These are phyloP conservation scores for Phataginus tricuspis DNA, from an alignment of 2,797 vertebrate species.

Conservation along the genomic window DNA sequence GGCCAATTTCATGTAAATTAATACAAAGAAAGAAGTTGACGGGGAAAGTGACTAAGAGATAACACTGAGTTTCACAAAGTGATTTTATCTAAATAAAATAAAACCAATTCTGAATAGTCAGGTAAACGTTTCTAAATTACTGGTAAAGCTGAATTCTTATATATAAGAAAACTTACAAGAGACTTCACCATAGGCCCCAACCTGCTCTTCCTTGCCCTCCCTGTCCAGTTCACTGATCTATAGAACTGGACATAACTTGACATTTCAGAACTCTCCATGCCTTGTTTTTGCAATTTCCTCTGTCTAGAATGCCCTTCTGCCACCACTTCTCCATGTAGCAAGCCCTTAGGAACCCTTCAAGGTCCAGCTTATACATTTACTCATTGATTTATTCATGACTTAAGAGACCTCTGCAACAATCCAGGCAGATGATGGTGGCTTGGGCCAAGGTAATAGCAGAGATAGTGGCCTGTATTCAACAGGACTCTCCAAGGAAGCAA, in stretches of 20 bases:
- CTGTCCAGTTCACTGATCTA: background rate
- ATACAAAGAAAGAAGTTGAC: background rate
- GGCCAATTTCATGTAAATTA: background rate
- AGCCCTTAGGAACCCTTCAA: background rate
- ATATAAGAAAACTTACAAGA: background rate
- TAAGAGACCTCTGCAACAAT: too few relatives aligned
- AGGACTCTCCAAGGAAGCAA: background rate
- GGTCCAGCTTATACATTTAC: background rate
- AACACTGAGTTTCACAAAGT: background rate
- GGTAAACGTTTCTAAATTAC: background rate
- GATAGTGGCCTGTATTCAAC: background rate
- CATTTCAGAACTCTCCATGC: background rate
- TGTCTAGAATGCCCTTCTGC: background rate
- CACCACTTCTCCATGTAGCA: background rate
- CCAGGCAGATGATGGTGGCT: background rate
- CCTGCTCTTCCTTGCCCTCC: background rate
- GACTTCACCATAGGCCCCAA: background rate
- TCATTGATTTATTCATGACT: background rate
- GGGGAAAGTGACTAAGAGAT: background rate
- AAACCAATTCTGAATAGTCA: background rate
- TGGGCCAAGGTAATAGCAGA: background rate
- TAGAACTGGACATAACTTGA: too few relatives aligned
- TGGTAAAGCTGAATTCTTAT: background rate
- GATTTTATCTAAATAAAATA: background rate
- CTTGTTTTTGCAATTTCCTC: background rate